A percentile compares a stretch with the other conserved stretches of the same genome.
Conservation (phyloP, 2,797 vertebrate species). For the Macrochelys suwanniensis region DNA sequence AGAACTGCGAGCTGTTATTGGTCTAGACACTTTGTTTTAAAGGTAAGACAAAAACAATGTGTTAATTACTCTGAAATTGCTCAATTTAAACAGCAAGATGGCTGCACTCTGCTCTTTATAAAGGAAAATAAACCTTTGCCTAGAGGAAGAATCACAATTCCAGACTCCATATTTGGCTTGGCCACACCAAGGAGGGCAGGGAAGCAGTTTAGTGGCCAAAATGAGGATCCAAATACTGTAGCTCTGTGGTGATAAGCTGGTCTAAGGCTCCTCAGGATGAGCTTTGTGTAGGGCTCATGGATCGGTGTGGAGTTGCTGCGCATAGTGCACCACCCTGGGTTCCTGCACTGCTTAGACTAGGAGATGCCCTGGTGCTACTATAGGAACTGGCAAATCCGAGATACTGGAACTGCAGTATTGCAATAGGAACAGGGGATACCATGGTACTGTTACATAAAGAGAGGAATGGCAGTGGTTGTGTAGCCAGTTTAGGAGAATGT, state of each 20-base stretch:
- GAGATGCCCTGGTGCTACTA: neutral
- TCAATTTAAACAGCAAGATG: neutral
- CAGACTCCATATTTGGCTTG: neutral
- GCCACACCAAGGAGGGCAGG: accelerated
- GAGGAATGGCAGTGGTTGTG: neutral
- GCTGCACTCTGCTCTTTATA: conserved; percentile 51
- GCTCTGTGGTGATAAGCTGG: neutral
- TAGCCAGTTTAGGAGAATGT: neutral
- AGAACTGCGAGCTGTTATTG: neutral
- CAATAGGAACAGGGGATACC: neutral
- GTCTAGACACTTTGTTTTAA: neutral
- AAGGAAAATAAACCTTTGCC: conserved; percentile 68
- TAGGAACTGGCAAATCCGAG: neutral
- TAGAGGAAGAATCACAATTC: neutral
- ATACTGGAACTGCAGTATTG: neutral
- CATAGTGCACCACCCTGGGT: neutral
- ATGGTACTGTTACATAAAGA: neutral
- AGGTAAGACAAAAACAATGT: neutral
- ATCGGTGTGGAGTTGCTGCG: neutral
- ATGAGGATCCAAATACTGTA: neutral
- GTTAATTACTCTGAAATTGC: conserved; percentile 10
- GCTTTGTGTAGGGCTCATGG: neutral
- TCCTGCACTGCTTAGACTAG: neutral
- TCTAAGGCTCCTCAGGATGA: neutral
- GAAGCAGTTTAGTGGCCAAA: neutral